Percentiles rank a stretch among this genome's conserved stretches.
These are phyloP conservation scores for Tangara arthus DNA, from an alignment of 2,797 vertebrate genomes.

Conservation along the genomic window DNA sequence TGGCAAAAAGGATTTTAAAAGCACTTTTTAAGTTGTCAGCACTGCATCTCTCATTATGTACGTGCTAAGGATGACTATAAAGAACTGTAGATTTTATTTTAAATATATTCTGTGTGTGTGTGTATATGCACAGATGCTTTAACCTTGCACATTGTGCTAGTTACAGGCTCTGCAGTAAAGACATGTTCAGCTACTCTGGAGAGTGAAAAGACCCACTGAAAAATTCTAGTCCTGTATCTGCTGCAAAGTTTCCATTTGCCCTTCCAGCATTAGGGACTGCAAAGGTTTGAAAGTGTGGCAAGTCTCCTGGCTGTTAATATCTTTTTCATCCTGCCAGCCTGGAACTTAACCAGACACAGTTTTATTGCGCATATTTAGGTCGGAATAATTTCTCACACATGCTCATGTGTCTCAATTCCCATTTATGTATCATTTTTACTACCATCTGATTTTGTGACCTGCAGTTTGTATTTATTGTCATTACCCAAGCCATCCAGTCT, in stretches of 20 bases:
- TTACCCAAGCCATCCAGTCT: background rate
- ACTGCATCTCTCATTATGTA: background rate
- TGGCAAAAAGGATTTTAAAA: background rate
- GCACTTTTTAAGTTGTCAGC: background rate
- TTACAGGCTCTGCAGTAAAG: background rate
- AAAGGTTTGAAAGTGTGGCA: background rate
- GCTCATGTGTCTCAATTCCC: background rate
- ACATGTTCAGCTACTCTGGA: background rate
- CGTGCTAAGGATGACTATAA: background rate
- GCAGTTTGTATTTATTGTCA: background rate
- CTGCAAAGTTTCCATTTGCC: background rate
- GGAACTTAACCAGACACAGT: background rate
- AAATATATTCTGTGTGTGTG: background rate
- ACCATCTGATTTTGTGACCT: background rate
- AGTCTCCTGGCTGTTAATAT: background rate
- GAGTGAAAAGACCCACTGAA: background rate
- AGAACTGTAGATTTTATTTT: background rate
- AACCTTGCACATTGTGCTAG: background rate
- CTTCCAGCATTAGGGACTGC: background rate
- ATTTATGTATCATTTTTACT: background rate
- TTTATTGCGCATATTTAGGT: background rate
- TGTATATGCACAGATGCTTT: background rate
- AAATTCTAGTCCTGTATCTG: background rate
- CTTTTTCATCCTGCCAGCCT: background rate
- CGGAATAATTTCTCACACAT: background rate